phyloP scores from a whole-genome alignment of 2,113 vertebrate species.

The Cebidichthys violaceus region DNA sequence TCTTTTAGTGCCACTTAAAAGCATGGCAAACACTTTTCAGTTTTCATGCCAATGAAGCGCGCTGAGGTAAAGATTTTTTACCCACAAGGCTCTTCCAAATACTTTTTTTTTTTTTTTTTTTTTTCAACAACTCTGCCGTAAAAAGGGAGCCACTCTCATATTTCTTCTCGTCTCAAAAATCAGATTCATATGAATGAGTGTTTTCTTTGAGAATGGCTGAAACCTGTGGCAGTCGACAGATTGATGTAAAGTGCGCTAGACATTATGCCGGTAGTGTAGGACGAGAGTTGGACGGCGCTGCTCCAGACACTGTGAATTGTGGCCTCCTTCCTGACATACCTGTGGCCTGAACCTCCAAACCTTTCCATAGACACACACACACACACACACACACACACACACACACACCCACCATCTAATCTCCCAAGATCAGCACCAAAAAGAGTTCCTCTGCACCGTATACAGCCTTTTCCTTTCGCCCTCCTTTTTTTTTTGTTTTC shows the following conservation, averaged over 20 bases:
- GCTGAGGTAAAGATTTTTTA: not conserved
- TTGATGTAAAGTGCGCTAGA: conserved; percentile 73
- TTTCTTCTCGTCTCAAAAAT: conserved; percentile 28
- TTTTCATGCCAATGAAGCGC: conserved; percentile 24
- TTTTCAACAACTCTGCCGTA: not conserved
- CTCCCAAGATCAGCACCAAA: conserved; percentile 71
- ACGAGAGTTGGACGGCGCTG: conserved; percentile 73
- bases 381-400: conserved; percentile 62
- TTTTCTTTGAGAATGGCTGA: conserved; percentile 63
- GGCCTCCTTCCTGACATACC: conserved; percentile 82
- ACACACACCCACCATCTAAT: conserved; percentile 62
- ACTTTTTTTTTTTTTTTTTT: not conserved
- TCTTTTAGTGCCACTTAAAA: conserved; percentile 54
- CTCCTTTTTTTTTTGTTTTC: not conserved
- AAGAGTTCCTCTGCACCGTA: conserved; percentile 66
- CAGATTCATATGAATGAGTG: conserved; percentile 36
- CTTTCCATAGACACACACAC: conserved; percentile 75
- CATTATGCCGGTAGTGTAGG: conserved; percentile 62
- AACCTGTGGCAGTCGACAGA: conserved; percentile 74
- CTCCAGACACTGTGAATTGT: conserved; percentile 79
- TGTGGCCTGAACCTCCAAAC: conserved; percentile 82
- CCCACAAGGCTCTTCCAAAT: conserved; percentile 15
- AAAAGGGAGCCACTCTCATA: not conserved
- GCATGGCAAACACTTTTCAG: conserved; percentile 37
- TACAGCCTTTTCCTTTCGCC: conserved; percentile 42